These are phyloP conservation scores for Hypena proboscidalis DNA, from an alignment of 2,888 invertebrate genomes.

Conservation along the genomic window DNA sequence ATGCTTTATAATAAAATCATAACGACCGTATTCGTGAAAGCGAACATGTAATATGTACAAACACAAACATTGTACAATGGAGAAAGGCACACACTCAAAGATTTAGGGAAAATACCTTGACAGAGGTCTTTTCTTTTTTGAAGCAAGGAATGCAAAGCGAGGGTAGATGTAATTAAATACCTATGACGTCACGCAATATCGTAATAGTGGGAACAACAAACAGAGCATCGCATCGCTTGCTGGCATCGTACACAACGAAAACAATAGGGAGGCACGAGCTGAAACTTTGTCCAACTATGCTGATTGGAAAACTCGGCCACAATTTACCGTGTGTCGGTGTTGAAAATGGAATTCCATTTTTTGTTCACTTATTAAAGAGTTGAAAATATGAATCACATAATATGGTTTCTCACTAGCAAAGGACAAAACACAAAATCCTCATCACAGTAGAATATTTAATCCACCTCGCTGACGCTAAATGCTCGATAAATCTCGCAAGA, in stretches of 20 bases:
- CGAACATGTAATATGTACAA: background rate
- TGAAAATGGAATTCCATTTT: conserved; percentile 21
- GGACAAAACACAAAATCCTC: conserved; percentile 21
- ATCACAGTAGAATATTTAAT: conserved; percentile 32
- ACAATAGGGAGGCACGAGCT: conserved; percentile 52
- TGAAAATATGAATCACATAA: conserved; percentile 12
- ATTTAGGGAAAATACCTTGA: background rate
- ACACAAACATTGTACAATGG: background rate
- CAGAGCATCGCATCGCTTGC: conserved; percentile 24
- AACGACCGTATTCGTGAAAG: conserved; percentile 1
- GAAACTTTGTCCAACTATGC: conserved; percentile 53
- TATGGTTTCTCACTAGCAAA: conserved; percentile 6
- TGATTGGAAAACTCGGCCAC: conserved; percentile 46
- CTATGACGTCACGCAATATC: conserved; percentile 29
- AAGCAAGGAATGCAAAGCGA: conserved; percentile 9
- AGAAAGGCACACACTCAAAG: background rate
- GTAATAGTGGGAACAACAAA: conserved; percentile 25
- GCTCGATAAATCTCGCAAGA: conserved; percentile 28
- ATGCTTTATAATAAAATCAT: background rate
- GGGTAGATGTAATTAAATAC: conserved; percentile 37
- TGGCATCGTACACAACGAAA: conserved; percentile 23
- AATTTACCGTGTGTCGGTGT: conserved; percentile 39
- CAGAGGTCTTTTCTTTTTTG: background rate
- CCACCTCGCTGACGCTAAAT: conserved; percentile 23
- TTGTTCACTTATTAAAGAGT: conserved; percentile 13